These are phyloP conservation scores for Stramonita haemastoma DNA, from an alignment of 2,888 invertebrate genomes.

Conservation along the genomic window DNA sequence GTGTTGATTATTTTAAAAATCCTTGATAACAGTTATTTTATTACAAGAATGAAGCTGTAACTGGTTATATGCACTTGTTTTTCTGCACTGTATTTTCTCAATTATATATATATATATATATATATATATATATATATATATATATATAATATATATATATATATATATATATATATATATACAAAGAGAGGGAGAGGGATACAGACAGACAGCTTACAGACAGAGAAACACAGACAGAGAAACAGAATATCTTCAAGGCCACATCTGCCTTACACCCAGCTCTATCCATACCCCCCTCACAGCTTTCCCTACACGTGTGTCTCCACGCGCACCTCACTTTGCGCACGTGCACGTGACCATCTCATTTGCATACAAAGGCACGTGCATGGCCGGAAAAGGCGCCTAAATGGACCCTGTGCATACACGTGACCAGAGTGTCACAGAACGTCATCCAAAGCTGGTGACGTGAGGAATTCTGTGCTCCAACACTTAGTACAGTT, in stretches of 20 bases:
- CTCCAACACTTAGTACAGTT: background rate
- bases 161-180: too few relatives aligned
- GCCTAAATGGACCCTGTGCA: background rate
- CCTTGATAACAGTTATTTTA: too few relatives aligned
- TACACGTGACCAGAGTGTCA: background rate
- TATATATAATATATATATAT: too few relatives aligned
- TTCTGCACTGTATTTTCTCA: too few relatives aligned
- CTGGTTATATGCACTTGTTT: too few relatives aligned
- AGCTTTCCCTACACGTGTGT: background rate
- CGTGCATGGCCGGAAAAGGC: constrained; percentile 3
- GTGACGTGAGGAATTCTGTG: background rate
- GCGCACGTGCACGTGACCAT: background rate
- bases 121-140: too few relatives aligned
- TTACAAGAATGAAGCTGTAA: too few relatives aligned
- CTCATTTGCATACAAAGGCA: constrained; percentile 23
- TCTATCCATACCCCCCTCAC: background rate
- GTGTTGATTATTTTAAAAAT: too few relatives aligned
- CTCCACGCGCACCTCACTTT: background rate
- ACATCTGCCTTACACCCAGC: background rate
- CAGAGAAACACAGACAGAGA: background rate
- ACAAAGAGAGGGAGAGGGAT: too few relatives aligned
- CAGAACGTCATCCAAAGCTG: background rate
- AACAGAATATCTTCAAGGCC: background rate
- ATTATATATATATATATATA: too few relatives aligned
- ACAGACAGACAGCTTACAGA: too few relatives aligned